Percentiles rank a stretch among this genome's conserved stretches.
phyloP scores from a whole-genome alignment of 2,797 vertebrate genomes.

The Anisognathus igniventris region DNA sequence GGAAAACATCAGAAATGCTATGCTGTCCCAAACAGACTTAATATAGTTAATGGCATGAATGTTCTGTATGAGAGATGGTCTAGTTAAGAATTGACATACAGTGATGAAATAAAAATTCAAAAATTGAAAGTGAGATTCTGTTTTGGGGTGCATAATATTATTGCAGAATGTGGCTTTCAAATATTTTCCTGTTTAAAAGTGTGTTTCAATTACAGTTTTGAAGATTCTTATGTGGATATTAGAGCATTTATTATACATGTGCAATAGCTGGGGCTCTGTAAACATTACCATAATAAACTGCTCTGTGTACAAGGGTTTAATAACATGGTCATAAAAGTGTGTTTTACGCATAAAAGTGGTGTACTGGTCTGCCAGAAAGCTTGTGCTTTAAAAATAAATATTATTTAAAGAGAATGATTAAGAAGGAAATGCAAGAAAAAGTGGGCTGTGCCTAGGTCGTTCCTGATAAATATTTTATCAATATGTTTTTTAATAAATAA shows the following conservation, averaged over 20 bases:
- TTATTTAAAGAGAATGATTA: background rate
- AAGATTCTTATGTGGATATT: background rate
- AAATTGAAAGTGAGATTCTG: background rate
- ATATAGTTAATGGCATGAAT: background rate
- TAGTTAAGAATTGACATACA: background rate
- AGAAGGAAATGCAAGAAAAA: background rate
- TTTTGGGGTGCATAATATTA: background rate
- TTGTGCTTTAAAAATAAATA: conserved; percentile 4
- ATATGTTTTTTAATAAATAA: background rate
- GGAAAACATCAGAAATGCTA: conserved; percentile 15
- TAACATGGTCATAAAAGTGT: background rate
- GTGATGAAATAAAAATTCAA: background rate
- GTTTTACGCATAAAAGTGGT: background rate
- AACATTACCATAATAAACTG: conserved; percentile 11
- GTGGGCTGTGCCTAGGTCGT: background rate
- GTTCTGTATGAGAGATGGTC: background rate
- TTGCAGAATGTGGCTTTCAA: background rate
- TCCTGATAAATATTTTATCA: background rate
- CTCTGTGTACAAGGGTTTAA: background rate
- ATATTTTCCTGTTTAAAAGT: background rate
- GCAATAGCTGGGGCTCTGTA: background rate
- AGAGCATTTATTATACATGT: background rate
- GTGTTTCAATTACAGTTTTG: background rate
- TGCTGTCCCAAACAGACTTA: background rate
- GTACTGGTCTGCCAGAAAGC: background rate